Evolutionary conservation across 1,140 invertebrate genomes (phyloP), one percentile per base, ranked within the genome.

Genomic region (Micrasema longulum): DNA sequence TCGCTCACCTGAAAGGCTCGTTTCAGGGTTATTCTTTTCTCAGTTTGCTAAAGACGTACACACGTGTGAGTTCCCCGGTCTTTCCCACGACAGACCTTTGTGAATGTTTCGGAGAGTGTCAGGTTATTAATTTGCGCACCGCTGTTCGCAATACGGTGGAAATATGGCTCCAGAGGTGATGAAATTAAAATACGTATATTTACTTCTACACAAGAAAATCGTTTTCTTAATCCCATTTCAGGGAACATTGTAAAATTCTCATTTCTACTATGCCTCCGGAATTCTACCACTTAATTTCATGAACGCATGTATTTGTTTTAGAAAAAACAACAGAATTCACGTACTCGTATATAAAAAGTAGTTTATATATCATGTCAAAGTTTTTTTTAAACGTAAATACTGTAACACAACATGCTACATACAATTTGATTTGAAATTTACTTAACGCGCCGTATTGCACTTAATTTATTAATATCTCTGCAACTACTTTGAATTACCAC

Each of bases 21-120:
- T 50, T 60, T 43, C 66, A 31, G 22, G 52, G 69, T 72, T 72
- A 72, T 72, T 68, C 71, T 72, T 72, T 65, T 60, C 60, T 22
- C 71, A 52, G 70, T 68, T 72, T 68, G 71, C 64, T 69, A 65
- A 69, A 67, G 65, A 73, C 62, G 57, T 23, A 23, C 52, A 50
- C 72, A 69, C 55, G 43, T 70, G 72, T 63, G n/a, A 12, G 47
- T 48, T 48, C 7, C 7, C 26, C 26, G 16, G 35, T 16, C 14
- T 53, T 62, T 73, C 72, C 63, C 72, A 74, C 72, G 69, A 11
- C 9, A 41, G 14, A 64, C 57, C 69, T 74, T 74, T 74, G 72
- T 74, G 60, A 55, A 35, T 14, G 67, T 36, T 69, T 10, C 60
- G 47, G 16, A 14, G 31, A 16, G 31, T 69, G 53, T 36, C 67